Percentiles rank a stretch among this genome's conserved stretches.
These are phyloP conservation scores for Mesoligia furuncula DNA, from an alignment of 2,888 invertebrate genomes.

Conservation along the genomic window DNA sequence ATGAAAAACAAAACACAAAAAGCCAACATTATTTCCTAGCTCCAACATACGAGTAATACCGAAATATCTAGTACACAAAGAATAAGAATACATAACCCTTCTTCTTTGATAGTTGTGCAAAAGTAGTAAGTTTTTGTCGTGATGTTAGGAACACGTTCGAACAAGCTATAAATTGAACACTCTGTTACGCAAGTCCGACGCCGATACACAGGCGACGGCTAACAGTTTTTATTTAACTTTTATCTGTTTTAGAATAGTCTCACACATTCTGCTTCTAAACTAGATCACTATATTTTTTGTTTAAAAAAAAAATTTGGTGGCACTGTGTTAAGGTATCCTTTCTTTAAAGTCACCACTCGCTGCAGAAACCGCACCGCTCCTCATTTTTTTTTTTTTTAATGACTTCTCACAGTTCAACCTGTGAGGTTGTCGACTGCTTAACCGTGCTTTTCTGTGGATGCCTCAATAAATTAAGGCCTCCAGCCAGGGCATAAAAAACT, in stretches of 20 bases:
- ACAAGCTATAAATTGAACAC: constrained; percentile 57
- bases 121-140: constrained; percentile 42
- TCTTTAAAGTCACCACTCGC: not conserved
- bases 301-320: not conserved
- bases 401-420: no score
- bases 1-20: constrained; percentile 15
- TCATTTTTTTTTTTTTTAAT: no score
- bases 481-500: no score
- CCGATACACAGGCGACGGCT: constrained; percentile 55
- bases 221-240: constrained; percentile 67
- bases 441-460: no score
- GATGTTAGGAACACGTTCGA: constrained; percentile 43
- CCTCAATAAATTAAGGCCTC: no score
- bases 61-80: constrained; percentile 23
- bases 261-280: constrained; percentile 31
- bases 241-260: constrained; percentile 49
- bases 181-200: constrained; percentile 52
- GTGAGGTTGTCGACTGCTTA: no score
- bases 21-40: constrained; percentile 3
- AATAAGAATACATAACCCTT: constrained; percentile 44
- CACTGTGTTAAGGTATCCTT: not conserved
- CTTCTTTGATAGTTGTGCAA: constrained; percentile 43
- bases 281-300: not conserved
- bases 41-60: constrained; percentile 4
- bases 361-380: no score